A percentile compares a stretch with the other conserved stretches of the same genome.
Evolutionary conservation across 35 echinoderm and acorn worm species (phyloP).

Genomic region (Lytechinus variegatus): DNA sequence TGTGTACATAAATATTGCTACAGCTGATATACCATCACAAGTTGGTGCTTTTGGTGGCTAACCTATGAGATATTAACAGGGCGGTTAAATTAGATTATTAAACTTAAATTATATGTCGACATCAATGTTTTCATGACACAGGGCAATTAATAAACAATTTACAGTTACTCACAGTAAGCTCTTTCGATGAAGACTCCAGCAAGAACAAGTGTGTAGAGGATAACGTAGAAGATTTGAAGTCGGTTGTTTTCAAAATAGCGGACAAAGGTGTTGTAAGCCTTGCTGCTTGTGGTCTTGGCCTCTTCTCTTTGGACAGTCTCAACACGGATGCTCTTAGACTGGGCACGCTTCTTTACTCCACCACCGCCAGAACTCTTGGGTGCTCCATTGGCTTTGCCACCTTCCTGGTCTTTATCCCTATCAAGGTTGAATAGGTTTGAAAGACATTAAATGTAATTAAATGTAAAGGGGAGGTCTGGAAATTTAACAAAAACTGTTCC

Average conservation of each 20-base stretch:
- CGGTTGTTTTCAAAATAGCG: slow-evolving; percentile 94
- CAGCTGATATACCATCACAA: too few species aligned
- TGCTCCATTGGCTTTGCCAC: slow-evolving; percentile 7
- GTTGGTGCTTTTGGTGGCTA: too few species aligned
- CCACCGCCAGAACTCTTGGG: neutral
- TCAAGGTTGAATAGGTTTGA: neutral
- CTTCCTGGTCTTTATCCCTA: neutral
- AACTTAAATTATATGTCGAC: too few species aligned
- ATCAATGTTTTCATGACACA: neutral
- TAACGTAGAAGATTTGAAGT: slow-evolving; percentile 79
- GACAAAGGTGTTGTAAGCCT: slow-evolving; percentile 57
- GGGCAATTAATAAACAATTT: neutral
- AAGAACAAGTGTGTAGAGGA: slow-evolving; percentile 85
- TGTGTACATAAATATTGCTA: too few species aligned
- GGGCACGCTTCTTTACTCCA: slow-evolving; percentile 43
- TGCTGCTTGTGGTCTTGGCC: slow-evolving; percentile 55
- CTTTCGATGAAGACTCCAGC: slow-evolving; percentile 81
- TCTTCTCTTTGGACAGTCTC: slow-evolving; percentile 54
- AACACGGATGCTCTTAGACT: slow-evolving; percentile 65
- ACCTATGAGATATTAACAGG: too few species aligned
- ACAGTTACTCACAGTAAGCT: slow-evolving; percentile 93
- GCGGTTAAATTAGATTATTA: too few species aligned
- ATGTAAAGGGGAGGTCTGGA: neutral
- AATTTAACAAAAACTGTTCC: too few species aligned
- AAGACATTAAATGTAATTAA: neutral